phyloP scores from a whole-genome alignment of 2,113 vertebrate genomes.

The Calyptommatus sinebrachiatus region DNA sequence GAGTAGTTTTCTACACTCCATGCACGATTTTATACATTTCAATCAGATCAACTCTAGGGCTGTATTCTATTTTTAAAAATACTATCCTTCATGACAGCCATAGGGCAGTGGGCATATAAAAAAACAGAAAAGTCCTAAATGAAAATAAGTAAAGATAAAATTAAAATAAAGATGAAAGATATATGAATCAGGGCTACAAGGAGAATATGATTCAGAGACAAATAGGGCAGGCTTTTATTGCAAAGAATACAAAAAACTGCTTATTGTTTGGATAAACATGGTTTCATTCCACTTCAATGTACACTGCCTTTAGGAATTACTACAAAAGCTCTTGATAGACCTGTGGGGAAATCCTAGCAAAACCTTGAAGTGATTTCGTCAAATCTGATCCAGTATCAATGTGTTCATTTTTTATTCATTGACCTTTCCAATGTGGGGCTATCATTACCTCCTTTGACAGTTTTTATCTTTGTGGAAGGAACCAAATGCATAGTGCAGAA shows the following conservation, averaged over 20 bases:
- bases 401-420: neutral
- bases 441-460: neutral
- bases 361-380: neutral
- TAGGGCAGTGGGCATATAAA: no score
- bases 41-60: no score
- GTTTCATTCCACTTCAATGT: neutral
- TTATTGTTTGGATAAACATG: neutral
- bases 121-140: no score
- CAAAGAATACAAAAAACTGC: neutral
- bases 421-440: neutral
- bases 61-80: no score
- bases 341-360: neutral
- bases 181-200: no score
- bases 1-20: no score
- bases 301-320: neutral
- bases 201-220: no score
- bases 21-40: no score
- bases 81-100: no score
- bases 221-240: no score
- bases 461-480: constrained; percentile 3
- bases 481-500: neutral
- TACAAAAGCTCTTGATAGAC: neutral
- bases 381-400: constrained; percentile 8
- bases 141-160: no score
- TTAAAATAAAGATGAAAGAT: no score